These are phyloP conservation scores for Cotesia vestalis DNA, from an alignment of 1,140 invertebrate species.

Conservation along the genomic window DNA sequence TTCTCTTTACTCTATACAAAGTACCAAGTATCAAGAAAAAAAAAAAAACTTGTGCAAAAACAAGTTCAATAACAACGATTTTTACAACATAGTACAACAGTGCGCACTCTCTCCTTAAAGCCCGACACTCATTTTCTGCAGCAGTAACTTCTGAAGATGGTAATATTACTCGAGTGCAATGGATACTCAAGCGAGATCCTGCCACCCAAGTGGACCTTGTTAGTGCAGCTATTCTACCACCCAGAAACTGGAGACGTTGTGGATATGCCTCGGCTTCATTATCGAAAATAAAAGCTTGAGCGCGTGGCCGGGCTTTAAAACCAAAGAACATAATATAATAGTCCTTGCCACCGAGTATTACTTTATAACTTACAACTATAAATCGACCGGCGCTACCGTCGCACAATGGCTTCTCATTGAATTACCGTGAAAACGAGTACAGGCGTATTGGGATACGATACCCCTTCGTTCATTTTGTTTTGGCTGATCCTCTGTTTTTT, in stretches of 20 bases:
- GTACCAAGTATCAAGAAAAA: no score
- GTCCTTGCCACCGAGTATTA: background rate
- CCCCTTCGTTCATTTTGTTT: background rate
- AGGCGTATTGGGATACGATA: background rate
- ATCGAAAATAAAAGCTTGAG: conserved; percentile 42
- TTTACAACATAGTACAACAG: no score
- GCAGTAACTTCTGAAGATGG: conserved; percentile 45
- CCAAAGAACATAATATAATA: background rate
- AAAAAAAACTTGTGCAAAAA: no score
- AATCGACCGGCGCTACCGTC: background rate
- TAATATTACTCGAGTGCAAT: conserved; percentile 48
- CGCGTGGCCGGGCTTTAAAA: conserved; percentile 19
- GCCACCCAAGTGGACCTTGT: conserved; percentile 62
- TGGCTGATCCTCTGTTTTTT: background rate
- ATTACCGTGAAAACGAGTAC: background rate
- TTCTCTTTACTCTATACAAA: no score
- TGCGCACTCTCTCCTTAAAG: no score
- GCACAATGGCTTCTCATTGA: conserved; percentile 10
- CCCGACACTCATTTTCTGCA: background rate
- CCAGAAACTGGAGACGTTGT: conserved; percentile 52
- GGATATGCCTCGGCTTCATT: conserved; percentile 50
- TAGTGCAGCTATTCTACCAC: conserved; percentile 54
- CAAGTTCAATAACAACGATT: no score
- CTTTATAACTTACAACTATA: background rate
- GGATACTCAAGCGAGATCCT: conserved; percentile 40